Conservation (phyloP, 2,888 invertebrate species). For the Orthosia cruda region DNA sequence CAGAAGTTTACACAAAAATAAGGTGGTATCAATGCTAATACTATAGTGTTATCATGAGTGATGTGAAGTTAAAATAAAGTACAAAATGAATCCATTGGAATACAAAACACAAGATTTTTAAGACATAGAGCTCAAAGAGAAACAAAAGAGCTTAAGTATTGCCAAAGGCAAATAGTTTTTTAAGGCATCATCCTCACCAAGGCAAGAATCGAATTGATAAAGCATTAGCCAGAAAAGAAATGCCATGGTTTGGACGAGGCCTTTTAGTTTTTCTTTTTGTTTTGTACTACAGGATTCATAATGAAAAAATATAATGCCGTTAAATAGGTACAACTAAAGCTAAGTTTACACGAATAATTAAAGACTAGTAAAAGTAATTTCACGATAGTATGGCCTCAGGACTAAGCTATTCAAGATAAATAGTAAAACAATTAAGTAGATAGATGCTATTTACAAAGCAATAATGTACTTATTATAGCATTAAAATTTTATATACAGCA, state of each 20-base stretch:
- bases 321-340: slow-evolving; percentile 34
- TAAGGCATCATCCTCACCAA: background rate
- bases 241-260: slow-evolving; percentile 1
- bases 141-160: background rate
- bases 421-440: slow-evolving; percentile 54
- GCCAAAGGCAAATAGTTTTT: background rate
- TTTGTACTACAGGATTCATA: slow-evolving; percentile 22
- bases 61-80: slow-evolving; percentile 34
- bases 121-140: background rate
- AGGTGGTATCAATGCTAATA: slow-evolving; percentile 58
- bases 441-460: slow-evolving; percentile 70
- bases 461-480: slow-evolving; percentile 37
- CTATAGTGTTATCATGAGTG: slow-evolving; percentile 41
- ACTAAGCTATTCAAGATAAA: slow-evolving; percentile 66
- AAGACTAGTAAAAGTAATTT: slow-evolving; percentile 81
- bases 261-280: background rate
- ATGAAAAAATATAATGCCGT: slow-evolving; percentile 8
- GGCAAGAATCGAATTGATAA: background rate
- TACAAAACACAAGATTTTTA: slow-evolving; percentile 31
- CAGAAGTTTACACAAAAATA: slow-evolving; percentile 39
- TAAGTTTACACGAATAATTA: slow-evolving; percentile 48
- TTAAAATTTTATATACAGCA: slow-evolving; percentile 75
- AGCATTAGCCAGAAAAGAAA: background rate
- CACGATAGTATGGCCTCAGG: slow-evolving; percentile 84
- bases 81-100: slow-evolving; percentile 25